Percentiles rank a stretch among this genome's conserved stretches.
phyloP scores from a whole-genome alignment of 2,888 invertebrate species.

The Allolobophora icterica region DNA sequence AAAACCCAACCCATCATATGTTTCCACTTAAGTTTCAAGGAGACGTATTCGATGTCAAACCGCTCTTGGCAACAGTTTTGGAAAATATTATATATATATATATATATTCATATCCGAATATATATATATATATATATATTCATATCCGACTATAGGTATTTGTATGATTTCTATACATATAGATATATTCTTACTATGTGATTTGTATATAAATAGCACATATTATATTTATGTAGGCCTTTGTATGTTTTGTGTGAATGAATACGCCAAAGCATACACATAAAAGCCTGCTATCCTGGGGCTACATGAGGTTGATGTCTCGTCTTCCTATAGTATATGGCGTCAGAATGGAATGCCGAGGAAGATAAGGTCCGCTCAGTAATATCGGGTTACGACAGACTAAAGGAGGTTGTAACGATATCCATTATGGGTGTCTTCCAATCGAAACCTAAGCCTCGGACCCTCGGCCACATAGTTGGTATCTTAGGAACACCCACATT shows the following conservation, averaged over 20 bases:
- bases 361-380: neutral
- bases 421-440: neutral
- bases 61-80: neutral
- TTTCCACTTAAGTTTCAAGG: neutral
- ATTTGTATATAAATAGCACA: neutral
- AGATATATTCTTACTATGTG: neutral
- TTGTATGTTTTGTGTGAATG: neutral
- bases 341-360: neutral
- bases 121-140: neutral
- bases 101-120: neutral
- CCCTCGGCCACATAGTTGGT: neutral
- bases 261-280: neutral
- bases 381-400: neutral
- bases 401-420: neutral
- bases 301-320: neutral
- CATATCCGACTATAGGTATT: neutral
- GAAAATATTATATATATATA: neutral
- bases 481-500: constrained; percentile 9
- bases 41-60: neutral
- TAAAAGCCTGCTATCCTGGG: neutral
- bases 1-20: neutral
- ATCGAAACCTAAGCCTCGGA: neutral
- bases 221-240: neutral
- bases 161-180: neutral
- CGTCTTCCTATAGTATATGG: constrained; percentile 8